Evolutionary conservation across 1,140 invertebrate genomes (phyloP).

Genomic region (Contarinia nasturtii): DNA sequence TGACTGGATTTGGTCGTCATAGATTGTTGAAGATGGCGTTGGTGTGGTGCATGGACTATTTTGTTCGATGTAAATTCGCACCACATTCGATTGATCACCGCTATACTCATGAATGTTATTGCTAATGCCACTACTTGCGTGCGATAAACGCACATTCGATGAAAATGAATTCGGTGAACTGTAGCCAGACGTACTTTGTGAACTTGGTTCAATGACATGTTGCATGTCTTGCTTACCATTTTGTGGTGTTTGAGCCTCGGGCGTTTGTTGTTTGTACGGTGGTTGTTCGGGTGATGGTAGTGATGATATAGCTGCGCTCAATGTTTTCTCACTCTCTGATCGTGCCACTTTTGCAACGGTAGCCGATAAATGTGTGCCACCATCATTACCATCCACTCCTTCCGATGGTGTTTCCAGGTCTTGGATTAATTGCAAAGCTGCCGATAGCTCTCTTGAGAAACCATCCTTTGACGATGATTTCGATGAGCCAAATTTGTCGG

Average conservation of each 20-base stretch:
- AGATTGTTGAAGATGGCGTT: conserved; percentile 19
- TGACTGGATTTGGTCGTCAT: conserved; percentile 11
- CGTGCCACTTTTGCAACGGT: background rate
- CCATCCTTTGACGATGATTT: conserved; percentile 17
- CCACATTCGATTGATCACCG: background rate
- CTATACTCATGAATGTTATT: background rate
- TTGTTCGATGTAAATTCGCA: conserved; percentile 9
- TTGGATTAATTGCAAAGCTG: conserved; percentile 27
- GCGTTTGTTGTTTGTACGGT: background rate
- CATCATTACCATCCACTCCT: conserved; percentile 8
- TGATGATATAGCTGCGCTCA: conserved; percentile 18
- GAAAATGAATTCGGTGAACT: conserved; percentile 17
- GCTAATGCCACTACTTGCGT: background rate
- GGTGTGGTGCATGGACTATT: conserved; percentile 1
- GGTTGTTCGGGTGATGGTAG: conserved; percentile 13
- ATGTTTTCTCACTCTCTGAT: conserved; percentile 19
- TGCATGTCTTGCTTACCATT: background rate
- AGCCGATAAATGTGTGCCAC: background rate
- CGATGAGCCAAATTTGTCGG: conserved; percentile 1
- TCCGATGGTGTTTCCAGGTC: conserved; percentile 27
- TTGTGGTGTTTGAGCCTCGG: background rate
- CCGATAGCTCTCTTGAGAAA: conserved; percentile 26
- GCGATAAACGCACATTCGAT: background rate
- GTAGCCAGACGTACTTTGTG: conserved; percentile 26
- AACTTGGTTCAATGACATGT: conserved; percentile 4